A percentile compares a stretch with the other conserved stretches of the same genome.
phyloP scores from a whole-genome alignment of 2,888 invertebrate species.

The Globia sparganii region DNA sequence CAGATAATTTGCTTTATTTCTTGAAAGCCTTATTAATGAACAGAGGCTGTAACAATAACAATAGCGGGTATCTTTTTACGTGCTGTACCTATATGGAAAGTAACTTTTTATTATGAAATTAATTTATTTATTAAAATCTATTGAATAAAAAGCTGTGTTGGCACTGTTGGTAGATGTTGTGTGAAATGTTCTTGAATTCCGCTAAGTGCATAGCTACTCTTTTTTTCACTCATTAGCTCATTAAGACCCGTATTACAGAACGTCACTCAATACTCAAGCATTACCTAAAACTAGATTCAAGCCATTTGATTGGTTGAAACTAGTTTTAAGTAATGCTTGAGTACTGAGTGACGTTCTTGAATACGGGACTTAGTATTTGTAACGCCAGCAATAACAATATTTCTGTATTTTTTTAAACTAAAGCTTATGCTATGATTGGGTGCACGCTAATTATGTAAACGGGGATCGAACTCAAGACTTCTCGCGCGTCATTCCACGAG shows the following conservation, averaged over 20 bases:
- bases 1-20: background rate
- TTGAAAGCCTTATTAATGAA: background rate
- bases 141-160: background rate
- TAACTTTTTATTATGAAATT: background rate
- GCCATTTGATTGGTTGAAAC: no score
- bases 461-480: background rate
- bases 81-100: background rate
- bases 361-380: no score
- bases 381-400: no score
- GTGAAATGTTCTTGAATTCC: background rate
- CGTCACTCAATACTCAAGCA: no score
- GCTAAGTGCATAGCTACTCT: background rate
- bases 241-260: no score
- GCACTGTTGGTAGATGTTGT: background rate
- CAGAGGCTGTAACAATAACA: background rate
- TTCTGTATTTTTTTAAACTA: no score
- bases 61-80: background rate
- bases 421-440: background rate
- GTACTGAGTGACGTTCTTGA: no score
- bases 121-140: background rate
- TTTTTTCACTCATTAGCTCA: background rate
- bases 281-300: no score
- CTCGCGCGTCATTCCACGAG: conserved; percentile 3
- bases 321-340: no score
- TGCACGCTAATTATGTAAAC: background rate